Evolutionary conservation across 2,888 invertebrate genomes (phyloP).

Genomic region (Gryllus longicercus): DNA sequence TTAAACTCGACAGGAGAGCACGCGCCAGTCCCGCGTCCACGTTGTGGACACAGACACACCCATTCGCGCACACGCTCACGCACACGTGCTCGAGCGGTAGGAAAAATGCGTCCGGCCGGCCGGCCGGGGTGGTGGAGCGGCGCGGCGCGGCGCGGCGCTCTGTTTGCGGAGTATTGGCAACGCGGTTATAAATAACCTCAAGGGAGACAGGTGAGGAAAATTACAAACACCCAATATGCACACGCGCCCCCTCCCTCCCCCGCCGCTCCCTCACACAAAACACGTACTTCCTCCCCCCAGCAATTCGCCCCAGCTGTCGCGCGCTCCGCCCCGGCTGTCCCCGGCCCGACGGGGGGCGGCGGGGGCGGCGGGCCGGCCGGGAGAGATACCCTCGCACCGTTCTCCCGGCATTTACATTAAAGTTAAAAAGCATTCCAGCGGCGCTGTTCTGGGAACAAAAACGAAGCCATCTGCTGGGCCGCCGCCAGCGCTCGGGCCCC

Average conservation of each 20-base stretch:
- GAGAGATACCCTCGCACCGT: too few species aligned
- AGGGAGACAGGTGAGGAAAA: neutral
- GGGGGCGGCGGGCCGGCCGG: too few species aligned
- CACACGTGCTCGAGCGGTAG: neutral
- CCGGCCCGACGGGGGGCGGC: too few species aligned
- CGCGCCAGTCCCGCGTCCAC: neutral
- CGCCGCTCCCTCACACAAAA: neutral
- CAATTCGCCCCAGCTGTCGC: too few species aligned
- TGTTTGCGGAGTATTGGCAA: neutral
- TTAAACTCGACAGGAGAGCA: neutral
- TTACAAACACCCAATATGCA: neutral
- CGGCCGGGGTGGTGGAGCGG: neutral
- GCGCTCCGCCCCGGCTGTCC: too few species aligned
- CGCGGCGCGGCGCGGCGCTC: neutral
- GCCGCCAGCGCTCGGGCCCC: too few species aligned
- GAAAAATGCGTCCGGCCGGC: neutral
- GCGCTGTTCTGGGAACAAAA: neutral
- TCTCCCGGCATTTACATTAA: neutral
- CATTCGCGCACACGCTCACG: neutral
- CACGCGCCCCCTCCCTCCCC: neutral
- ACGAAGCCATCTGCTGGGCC: neutral
- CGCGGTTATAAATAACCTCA: neutral
- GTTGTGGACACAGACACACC: neutral
- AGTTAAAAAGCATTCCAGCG: conserved; percentile 6
- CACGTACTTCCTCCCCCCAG: neutral